A percentile compares a stretch with the other conserved stretches of the same genome.
Conservation (phyloP, 2,797 vertebrate genomes). For the Mormyrus hasselquistii region DNA sequence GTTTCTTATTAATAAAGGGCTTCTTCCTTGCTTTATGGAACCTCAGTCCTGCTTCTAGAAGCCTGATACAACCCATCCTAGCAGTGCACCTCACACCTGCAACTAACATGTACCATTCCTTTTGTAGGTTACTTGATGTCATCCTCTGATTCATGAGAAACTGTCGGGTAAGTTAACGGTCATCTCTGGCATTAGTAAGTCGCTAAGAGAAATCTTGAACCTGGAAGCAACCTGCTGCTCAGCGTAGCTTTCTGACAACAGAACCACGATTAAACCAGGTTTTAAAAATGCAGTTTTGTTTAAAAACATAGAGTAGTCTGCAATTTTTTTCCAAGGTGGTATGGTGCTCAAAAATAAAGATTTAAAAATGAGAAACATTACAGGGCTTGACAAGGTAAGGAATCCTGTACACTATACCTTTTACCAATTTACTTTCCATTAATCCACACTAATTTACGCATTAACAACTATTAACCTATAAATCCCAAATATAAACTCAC, state of each 20-base stretch:
- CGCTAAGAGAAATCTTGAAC: not conserved
- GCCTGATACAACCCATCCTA: not conserved
- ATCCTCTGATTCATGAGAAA: not conserved
- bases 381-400: not conserved
- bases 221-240: not conserved
- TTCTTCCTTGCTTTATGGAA: not conserved
- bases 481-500: not conserved
- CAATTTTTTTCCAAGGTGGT: not conserved
- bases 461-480: not conserved
- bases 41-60: not conserved
- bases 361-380: not conserved
- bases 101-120: not conserved
- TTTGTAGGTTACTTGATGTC: not conserved
- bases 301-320: not conserved
- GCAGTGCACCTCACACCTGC: not conserved
- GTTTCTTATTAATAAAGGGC: not conserved
- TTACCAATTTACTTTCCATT: not conserved
- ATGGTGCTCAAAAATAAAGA: not conserved
- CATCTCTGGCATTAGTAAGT: not conserved
- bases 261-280: not conserved
- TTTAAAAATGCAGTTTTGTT: not conserved
- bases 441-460: not conserved
- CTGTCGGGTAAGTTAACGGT: not conserved
- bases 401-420: not conserved
- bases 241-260: not conserved